Evolutionary conservation across 2,113 vertebrate species (phyloP), one percentile per base, ranked within the genome.

Genomic region (Nannobrachium achirus): DNA sequence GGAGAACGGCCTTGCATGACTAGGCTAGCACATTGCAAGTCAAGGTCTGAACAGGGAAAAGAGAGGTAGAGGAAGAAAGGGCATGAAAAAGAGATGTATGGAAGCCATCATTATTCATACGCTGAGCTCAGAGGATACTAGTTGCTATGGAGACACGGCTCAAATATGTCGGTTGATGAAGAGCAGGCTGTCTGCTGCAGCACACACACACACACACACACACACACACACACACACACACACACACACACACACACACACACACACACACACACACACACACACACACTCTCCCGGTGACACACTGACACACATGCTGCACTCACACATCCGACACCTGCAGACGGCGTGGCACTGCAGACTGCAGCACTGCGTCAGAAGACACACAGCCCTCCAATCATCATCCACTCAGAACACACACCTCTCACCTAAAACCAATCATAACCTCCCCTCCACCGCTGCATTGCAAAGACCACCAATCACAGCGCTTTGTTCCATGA

Each of bases 141-240:
- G 91, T 93, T 90, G 70, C 89, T 45, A 88, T 90, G 88, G 90
- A 76, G 63, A 93, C 76, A 57, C 55, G 63, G 64, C 66, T 88
- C 63, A 73, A 75, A 83, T 90, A 71, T 68, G 66, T 46, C 50
- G 56, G 39, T 39, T 61, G 86, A 86, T 79, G 79, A 83, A 85
- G 84, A 80, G 55, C 63, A 67, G 64, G 10, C 56, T 18, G 75
- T 76, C 71, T 76, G 75, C 72, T 72, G 71, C 67, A 66, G 66
- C 49, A 8, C 38, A 56, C 8, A 18, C 40, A 19, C 40, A 44
- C 57, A 44, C 39, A 42, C 40, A 20, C 40, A 44, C 48, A 33
- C 56, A 60, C 40, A 41, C 20, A 63, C 39, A 55, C 63, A 44
- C 72, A 72, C 67, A 62, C 49, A 66, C 57, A 71, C 63, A 65